Evolutionary conservation across 2,888 invertebrate species (phyloP).

Genomic region (Cloeon dipterum): DNA sequence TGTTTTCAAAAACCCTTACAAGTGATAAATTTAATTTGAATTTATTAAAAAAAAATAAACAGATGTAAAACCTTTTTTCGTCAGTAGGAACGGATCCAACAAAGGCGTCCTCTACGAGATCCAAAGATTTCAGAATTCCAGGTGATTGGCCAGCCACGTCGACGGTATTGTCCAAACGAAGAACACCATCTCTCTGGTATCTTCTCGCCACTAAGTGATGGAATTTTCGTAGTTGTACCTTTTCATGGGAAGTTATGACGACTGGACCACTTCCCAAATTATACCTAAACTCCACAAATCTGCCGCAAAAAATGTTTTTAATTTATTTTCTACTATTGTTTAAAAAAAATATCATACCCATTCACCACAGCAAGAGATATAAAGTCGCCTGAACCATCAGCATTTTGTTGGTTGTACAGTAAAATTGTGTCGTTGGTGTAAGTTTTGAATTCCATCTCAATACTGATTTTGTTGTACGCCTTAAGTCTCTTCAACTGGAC

Average conservation of each 20-base stretch:
- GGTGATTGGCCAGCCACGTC: conserved; percentile 62
- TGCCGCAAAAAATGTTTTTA: conserved; percentile 9
- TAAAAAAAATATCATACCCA: conserved; percentile 23
- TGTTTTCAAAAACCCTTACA: conserved; percentile 65
- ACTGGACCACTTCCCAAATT: conserved; percentile 69
- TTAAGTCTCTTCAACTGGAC: conserved; percentile 53
- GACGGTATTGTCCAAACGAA: conserved; percentile 57
- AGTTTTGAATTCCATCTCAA: conserved; percentile 70
- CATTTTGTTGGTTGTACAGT: conserved; percentile 65
- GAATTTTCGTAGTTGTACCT: conserved; percentile 45
- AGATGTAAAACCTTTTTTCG: conserved; percentile 34
- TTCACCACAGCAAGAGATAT: conserved; percentile 61
- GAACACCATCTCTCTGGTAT: conserved; percentile 60
- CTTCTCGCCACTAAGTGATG: conserved; percentile 61
- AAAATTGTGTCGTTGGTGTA: conserved; percentile 62
- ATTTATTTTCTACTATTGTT: not conserved
- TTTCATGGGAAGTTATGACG: conserved; percentile 45
- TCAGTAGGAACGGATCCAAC: conserved; percentile 60
- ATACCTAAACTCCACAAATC: conserved; percentile 54
- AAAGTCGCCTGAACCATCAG: conserved; percentile 66
- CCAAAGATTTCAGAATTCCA: conserved; percentile 56
- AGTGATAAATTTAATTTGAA: no score
- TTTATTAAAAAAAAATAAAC: no score
- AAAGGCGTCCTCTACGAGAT: conserved; percentile 57
- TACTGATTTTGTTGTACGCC: conserved; percentile 61